Base-by-base conservation (phyloP, 64 coral and sea anemone genomes). In the Pachyseris speciosa region DNA sequence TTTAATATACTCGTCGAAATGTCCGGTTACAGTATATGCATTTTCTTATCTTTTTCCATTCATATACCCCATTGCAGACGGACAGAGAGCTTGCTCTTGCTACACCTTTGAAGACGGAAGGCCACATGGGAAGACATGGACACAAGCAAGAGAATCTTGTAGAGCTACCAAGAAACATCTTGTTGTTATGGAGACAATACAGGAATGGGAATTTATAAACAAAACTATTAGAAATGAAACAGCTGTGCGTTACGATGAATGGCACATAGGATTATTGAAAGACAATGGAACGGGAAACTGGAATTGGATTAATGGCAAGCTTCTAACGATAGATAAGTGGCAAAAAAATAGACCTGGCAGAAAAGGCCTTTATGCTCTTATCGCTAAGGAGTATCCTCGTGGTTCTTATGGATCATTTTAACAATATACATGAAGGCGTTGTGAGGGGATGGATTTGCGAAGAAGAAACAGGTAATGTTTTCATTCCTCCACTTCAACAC, bases 381-480 rank as follows among this genome's bases (percentile, higher is more conserved):
- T 76, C 2, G 24, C 24, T 44, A 50, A 52, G 28, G 40, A 50
- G 10, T 76, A 0, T 29, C 44, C 73, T 16, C 1, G 0, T 15
- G n/a, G 43, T 50, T 5, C 3, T 17, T 17, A 76, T 29, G 73
- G 73, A 44, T 50, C 11, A 13, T 50, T 76, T n/a, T 19, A 76
- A 22, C 25, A 30, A 9, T 43, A 31, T 30, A 22, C 8, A 7
- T 7, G 27, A 27, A 3, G 7, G 25, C 3, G 0, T 16, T 16
- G 0, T 0, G 3, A 52, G 73, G 30, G 44, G 26, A 31, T 76
- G 44, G 42, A 76, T 48, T 76, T 76, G 73, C 12, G 73, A 76
- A 43, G 26, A 76, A 76, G 44, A 76, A 76, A 76, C 73, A 76
- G 44, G 73, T 52, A 76, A 15, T n/a, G n/a, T n/a, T n/a, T n/a